Conservation (phyloP, 1,140 invertebrate genomes). For the Nomia melanderi region DNA sequence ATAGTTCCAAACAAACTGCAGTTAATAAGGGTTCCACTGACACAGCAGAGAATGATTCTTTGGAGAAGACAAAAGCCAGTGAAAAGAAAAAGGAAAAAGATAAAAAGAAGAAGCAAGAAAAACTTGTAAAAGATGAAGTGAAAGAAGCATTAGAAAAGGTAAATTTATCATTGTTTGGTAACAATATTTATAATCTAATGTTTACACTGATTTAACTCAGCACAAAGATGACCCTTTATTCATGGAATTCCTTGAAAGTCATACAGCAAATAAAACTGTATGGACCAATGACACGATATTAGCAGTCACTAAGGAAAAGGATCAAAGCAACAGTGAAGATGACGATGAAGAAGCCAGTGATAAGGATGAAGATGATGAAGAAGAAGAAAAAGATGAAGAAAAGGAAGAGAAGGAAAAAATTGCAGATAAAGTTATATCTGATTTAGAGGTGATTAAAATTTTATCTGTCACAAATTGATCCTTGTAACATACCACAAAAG, state of each 20-base stretch:
- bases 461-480: not conserved
- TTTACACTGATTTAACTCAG: constrained; percentile 78
- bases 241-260: constrained; percentile 92
- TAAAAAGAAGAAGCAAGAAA: constrained; percentile 72
- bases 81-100: constrained; percentile 69
- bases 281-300: constrained; percentile 87
- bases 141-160: constrained; percentile 86
- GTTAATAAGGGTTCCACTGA: constrained; percentile 56
- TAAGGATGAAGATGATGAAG: constrained; percentile 72
- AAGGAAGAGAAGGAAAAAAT: constrained; percentile 79
- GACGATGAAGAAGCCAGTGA: constrained; percentile 60
- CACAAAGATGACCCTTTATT: constrained; percentile 95
- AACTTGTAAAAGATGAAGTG: constrained; percentile 81
- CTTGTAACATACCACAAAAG: too few relatives aligned
- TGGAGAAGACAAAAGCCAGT: constrained; percentile 60
- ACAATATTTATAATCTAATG: constrained; percentile 40
- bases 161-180: constrained; percentile 33
- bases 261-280: constrained; percentile 83
- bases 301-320: constrained; percentile 51
- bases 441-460: constrained; percentile 83
- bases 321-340: constrained; percentile 38
- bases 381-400: constrained; percentile 68
- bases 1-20: constrained; percentile 84
- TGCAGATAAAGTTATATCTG: constrained; percentile 86
- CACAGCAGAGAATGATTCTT: constrained; percentile 66